Evolutionary conservation across 1,140 invertebrate genomes (phyloP).

Genomic region (Pollicipes pollicipes): DNA sequence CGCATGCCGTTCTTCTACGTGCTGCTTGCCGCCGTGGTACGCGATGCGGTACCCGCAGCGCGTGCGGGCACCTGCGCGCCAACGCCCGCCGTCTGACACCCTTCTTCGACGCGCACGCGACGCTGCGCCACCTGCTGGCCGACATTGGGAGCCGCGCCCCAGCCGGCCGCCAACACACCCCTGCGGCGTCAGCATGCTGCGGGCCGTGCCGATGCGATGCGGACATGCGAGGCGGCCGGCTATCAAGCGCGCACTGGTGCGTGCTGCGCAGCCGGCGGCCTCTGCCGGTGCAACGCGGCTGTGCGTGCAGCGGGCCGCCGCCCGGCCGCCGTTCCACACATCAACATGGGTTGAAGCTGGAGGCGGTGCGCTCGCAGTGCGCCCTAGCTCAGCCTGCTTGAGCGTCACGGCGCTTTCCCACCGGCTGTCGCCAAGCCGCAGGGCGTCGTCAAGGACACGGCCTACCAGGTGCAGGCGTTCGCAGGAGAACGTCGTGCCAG

Average conservation of each 20-base stretch:
- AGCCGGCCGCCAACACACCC: too few species aligned
- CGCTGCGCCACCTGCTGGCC: background rate
- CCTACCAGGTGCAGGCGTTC: background rate
- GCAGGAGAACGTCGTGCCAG: background rate
- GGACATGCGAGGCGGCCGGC: background rate
- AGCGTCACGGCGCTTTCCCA: background rate
- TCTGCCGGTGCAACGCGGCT: background rate
- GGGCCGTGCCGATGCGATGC: background rate
- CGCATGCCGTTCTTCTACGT: constrained; percentile 36
- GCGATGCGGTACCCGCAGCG: constrained; percentile 20
- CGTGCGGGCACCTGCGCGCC: background rate
- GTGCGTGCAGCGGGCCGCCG: background rate
- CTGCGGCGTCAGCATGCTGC: background rate
- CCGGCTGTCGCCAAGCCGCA: background rate
- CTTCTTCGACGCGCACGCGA: background rate
- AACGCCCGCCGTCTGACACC: background rate
- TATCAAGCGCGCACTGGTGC: background rate
- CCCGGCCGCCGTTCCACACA: background rate
- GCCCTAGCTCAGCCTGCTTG: background rate
- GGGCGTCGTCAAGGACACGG: background rate
- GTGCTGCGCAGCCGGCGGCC: too few species aligned
- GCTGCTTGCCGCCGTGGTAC: constrained; percentile 31
- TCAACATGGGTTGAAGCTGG: background rate
- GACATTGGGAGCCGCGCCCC: background rate
- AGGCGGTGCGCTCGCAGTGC: background rate